Conservation (phyloP, 1,140 invertebrate genomes). For the Archegozetes longisetosus region DNA sequence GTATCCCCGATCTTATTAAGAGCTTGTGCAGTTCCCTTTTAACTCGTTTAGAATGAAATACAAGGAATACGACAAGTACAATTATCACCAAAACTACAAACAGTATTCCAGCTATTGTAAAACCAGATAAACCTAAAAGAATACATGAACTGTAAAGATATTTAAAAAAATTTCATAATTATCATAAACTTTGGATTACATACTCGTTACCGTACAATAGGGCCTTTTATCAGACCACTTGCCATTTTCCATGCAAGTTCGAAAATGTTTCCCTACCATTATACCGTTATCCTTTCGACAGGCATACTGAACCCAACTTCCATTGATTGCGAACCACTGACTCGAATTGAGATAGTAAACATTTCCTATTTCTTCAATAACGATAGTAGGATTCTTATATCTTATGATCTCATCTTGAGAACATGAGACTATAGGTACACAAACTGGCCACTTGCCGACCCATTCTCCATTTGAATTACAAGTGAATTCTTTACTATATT, state of each 20-base stretch:
- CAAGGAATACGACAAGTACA: too few relatives aligned
- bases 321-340: slow-evolving; percentile 5
- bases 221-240: slow-evolving; percentile 6
- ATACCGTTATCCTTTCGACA: slow-evolving; percentile 2
- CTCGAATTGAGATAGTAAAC: slow-evolving; percentile 2
- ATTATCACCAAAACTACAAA: too few relatives aligned
- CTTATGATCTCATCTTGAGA: neutral
- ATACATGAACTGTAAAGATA: too few relatives aligned
- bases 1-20: too few relatives aligned
- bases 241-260: neutral
- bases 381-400: neutral
- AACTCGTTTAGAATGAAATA: too few relatives aligned
- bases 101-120: too few relatives aligned
- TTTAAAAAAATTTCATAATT: too few relatives aligned
- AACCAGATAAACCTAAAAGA: too few relatives aligned
- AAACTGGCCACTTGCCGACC: slow-evolving; percentile 1
- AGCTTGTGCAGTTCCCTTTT: too few relatives aligned
- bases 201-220: too few relatives aligned
- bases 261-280: slow-evolving; percentile 2
- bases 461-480: slow-evolving; percentile 9
- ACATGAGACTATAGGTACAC: neutral
- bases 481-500: neutral
- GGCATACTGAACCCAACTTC: slow-evolving; percentile 6
- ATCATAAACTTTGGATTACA: too few relatives aligned
- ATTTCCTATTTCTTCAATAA: slow-evolving; percentile 12